Base-by-base conservation (phyloP, 2,888 invertebrate species). In the Ectobius pallidus region DNA sequence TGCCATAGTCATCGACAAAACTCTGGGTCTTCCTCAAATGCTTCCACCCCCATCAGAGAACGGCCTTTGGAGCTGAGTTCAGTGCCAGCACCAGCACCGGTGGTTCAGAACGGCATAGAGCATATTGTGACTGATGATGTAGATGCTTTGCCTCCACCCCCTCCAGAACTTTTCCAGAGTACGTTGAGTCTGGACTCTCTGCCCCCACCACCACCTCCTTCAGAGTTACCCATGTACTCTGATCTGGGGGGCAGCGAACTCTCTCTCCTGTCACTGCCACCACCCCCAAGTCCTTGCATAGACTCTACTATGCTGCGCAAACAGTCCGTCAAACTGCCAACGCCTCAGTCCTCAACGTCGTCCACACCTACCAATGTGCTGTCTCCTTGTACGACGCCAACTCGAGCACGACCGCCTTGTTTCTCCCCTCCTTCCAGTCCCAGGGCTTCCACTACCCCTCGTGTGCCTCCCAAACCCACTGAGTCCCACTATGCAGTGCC, bases 171-270 rank as follows among this genome's bases (percentile, higher is more conserved):
- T 86, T 91, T 92, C 80, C 88, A 91, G 69, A 93, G 93, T 0
- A 92, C 91, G 16, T 84, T 92, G 14, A 93, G 93, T 27, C 82
- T 93, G 49, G 93, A 94, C 78, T 93, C 92, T n/a, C 82, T 93
- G 73, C 93, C 92, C 0, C 93, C 93, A 18, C 94, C 93, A 0
- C 92, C 88, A 62, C 90, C 91, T 49, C 90, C 90, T 4, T 84
- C 83, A 69, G 87, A 87, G 75, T 78, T 87, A 25, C 85, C 87
- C 4, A 82, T 84, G 14, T 84, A 86, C 1, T 84, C 75, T 75
- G 90, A 91, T 74, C 82, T 91, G 9, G 87, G 88, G 14, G 92
- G 92, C 3, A 92, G 93, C 6, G 91, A 91, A 79, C 82, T 92
- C 34, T 90, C 89, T 62, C 80, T 90, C 73, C 87, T 87, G 78